These are phyloP conservation scores for Odontomyia ornata DNA, from an alignment of 2,888 invertebrate genomes.

Conservation along the genomic window DNA sequence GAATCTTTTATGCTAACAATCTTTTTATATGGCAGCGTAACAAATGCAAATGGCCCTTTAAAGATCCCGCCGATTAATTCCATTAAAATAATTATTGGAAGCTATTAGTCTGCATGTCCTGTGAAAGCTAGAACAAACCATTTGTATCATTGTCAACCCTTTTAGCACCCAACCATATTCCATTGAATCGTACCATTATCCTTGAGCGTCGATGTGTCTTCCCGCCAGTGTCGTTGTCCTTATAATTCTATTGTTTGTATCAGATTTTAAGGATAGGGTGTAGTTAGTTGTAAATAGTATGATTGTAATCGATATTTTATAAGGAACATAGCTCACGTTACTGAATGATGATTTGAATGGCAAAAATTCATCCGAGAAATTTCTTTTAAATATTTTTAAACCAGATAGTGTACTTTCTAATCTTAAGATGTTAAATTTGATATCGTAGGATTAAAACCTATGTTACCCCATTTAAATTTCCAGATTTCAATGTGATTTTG, in stretches of 20 bases:
- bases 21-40: constrained; percentile 12
- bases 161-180: constrained; percentile 44
- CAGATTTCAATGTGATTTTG: constrained; percentile 46
- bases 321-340: too few species aligned
- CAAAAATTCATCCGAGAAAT: too few species aligned
- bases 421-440: background rate
- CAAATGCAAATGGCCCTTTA: constrained; percentile 47
- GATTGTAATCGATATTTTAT: too few species aligned
- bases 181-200: constrained; percentile 33
- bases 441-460: constrained; percentile 21
- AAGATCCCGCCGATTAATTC: constrained; percentile 43
- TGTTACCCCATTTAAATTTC: constrained; percentile 39
- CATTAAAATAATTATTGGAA: constrained; percentile 46
- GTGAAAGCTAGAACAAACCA: constrained; percentile 11
- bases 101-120: constrained; percentile 41
- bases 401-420: background rate
- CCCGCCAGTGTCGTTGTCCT: constrained; percentile 35
- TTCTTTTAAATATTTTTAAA: too few species aligned
- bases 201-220: constrained; percentile 38
- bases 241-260: constrained; percentile 14
- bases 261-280: background rate
- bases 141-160: constrained; percentile 49
- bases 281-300: background rate
- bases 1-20: background rate
- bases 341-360: too few species aligned